Conservation (phyloP, 2,888 invertebrate species). For the Cryptocephalus primarius region DNA sequence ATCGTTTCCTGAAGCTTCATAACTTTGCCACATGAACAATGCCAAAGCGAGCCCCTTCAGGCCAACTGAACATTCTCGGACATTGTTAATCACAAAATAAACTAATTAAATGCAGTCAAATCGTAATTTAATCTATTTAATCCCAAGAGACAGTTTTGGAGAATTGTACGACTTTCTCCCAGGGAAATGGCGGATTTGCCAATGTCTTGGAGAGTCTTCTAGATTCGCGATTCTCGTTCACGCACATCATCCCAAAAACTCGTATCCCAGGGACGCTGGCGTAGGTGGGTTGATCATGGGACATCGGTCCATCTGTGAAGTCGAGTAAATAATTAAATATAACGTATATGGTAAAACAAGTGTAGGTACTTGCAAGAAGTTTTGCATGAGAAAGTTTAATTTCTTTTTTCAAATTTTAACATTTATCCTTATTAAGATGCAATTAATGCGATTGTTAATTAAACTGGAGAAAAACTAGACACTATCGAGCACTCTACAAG, state of each 20-base stretch:
- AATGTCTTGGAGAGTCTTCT: constrained; percentile 38
- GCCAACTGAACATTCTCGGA: no score
- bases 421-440: no score
- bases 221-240: constrained; percentile 38
- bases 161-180: constrained; percentile 65
- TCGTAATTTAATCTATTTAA: constrained; percentile 11
- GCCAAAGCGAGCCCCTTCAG: no score
- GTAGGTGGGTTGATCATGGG: constrained; percentile 87
- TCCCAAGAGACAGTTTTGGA: constrained; percentile 60
- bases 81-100: no score
- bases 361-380: neutral
- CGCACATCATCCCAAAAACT: constrained; percentile 92
- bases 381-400: neutral
- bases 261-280: constrained; percentile 88
- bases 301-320: constrained; percentile 78
- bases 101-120: no score
- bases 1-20: no score
- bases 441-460: no score
- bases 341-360: no score
- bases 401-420: neutral
- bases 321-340: no score
- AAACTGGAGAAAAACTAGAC: no score
- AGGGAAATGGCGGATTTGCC: constrained; percentile 55
- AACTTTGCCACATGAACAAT: no score
- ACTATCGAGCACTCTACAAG: no score